Evolutionary conservation across 92 coral and sea anemone species (phyloP).

Genomic region (Palythoa grandis): DNA sequence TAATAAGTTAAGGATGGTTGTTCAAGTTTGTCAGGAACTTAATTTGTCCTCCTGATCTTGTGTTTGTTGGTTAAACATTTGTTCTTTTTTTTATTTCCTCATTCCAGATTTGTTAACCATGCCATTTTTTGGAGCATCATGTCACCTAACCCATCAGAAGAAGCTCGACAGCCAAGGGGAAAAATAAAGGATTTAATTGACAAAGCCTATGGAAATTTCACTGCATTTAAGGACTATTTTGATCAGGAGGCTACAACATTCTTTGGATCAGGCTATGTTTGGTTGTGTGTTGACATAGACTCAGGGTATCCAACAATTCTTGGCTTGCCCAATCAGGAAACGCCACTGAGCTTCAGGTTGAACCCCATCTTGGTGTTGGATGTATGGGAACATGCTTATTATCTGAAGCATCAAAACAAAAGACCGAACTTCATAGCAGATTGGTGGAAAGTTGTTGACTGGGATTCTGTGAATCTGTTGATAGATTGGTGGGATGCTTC

Average conservation of each 20-base stretch:
- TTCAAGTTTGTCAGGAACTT: background rate
- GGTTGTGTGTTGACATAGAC: slow-evolving; percentile 76
- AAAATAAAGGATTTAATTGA: slow-evolving; percentile 68
- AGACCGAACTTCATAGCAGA: slow-evolving; percentile 71
- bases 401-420: slow-evolving; percentile 88
- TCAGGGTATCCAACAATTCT: slow-evolving; percentile 55
- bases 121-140: slow-evolving; percentile 89
- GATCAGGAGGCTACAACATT: slow-evolving; percentile 61
- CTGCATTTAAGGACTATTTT: slow-evolving; percentile 67
- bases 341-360: slow-evolving; percentile 62
- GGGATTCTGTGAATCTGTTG: slow-evolving; percentile 84
- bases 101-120: slow-evolving; percentile 81
- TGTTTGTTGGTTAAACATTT: background rate
- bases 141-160: slow-evolving; percentile 83
- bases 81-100: background rate
- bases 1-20: too few species aligned
- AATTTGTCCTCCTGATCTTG: too few species aligned
- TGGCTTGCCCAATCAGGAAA: slow-evolving; percentile 77
- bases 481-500: slow-evolving; percentile 81
- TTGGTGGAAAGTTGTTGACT: slow-evolving; percentile 89
- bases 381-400: slow-evolving; percentile 97
- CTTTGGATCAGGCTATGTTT: slow-evolving; percentile 93
- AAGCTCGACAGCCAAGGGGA: slow-evolving; percentile 72
- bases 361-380: slow-evolving; percentile 81
- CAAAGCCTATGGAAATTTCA: slow-evolving; percentile 72